Evolutionary conservation across 2,888 invertebrate genomes (phyloP), one percentile per base, ranked within the genome.

Genomic region (Acrobasis consociella): DNA sequence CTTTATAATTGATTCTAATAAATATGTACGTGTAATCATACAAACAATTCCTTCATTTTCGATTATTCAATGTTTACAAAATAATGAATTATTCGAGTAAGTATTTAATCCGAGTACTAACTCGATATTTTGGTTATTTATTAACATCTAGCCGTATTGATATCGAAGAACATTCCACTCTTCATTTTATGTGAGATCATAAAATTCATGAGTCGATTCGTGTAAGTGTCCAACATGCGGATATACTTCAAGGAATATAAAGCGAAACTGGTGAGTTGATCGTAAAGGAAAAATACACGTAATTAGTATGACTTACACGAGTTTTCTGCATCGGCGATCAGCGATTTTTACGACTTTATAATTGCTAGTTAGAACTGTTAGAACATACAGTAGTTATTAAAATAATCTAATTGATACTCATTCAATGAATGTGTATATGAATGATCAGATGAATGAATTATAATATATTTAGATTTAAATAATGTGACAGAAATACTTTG

Each of bases 181-280:
- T 77, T 82, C 79, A 73, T 80, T 81, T 85, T 92, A 92, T 91
- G 91, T 80, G 70, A 75, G 64, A 67, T 73, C 90, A 89, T 91
- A 91, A 79, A 85, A 74, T 82, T 83, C 80, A 82, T 79, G 91
- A 91, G 86, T 76, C 68, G 58, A 72, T 66, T 65, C 62, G 66
- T 71, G 67, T 67, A 51, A 52, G 60, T 60, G 63, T 65, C 66
- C 77, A 87, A 77, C 62, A 91, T 92, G 91, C 82, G 90, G 76
- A 85, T 92, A 68, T 91, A 92, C 76, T 91, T 91, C 80, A 91
- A 90, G 80, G 91, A 91, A 67, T 85, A 85, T 72, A 89, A 85
- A 69, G 72, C 82, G 56, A 86, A 86, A 79, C 74, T 83, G 91
- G 91, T 92, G 67, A 91, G 91, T 86, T 64, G 55, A 16, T 13